Conservation (phyloP, 2,797 vertebrate species). For the Sciurus vulgaris region DNA sequence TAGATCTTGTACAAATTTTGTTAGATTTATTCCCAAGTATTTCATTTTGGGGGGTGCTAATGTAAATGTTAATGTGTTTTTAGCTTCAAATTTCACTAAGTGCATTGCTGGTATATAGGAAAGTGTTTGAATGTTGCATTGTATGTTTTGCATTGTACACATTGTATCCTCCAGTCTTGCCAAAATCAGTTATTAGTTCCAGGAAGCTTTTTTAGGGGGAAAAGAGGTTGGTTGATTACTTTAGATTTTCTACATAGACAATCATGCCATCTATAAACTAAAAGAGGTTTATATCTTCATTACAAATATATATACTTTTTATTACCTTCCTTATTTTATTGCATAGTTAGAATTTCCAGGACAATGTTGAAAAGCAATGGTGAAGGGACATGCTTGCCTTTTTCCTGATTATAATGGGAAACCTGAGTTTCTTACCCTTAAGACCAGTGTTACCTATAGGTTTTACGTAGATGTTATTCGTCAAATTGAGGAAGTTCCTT, state of each 20-base stretch:
- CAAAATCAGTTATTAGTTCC: not conserved
- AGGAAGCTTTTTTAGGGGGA: not conserved
- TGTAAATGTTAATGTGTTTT: not conserved
- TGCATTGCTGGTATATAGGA: not conserved
- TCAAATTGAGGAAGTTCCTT: not conserved
- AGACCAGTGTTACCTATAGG: too few species aligned
- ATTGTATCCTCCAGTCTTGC: not conserved
- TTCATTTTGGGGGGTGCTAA: not conserved
- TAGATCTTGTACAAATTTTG: not conserved
- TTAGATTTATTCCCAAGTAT: not conserved
- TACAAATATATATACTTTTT: not conserved
- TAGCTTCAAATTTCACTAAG: not conserved
- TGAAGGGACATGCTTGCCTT: not conserved
- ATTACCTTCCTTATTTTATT: not conserved
- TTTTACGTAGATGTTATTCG: too few species aligned
- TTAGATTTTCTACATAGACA: not conserved
- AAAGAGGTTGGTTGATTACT: not conserved
- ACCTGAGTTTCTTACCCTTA: not conserved
- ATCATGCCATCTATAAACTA: too few species aligned
- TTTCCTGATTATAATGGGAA: not conserved
- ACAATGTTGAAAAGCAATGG: not conserved
- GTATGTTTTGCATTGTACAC: not conserved
- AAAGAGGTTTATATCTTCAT: too few species aligned
- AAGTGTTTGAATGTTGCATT: not conserved
- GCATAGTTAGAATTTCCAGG: not conserved